Base-by-base conservation (phyloP, 1,140 invertebrate species). In the Drosophila neocordata region DNA sequence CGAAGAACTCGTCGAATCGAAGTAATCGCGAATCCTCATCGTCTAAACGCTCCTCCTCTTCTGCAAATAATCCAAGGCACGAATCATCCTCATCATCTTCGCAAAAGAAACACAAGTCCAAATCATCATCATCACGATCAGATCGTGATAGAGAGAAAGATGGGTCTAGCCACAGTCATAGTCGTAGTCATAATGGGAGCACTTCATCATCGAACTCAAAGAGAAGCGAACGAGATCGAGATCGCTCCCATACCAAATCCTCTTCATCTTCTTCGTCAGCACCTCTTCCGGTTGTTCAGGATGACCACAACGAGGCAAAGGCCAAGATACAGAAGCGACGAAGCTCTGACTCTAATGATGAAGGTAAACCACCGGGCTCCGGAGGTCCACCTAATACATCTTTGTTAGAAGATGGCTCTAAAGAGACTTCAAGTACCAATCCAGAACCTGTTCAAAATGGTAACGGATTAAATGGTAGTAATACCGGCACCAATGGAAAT, bases 331-430 rank as follows among this genome's bases (percentile, higher is more conserved):
- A 70, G 0, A 72, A 90, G 24, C 77, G 88, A 1, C 66, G 77
- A 11, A 85, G 85, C 41, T 81, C 81, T 0, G 90, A 91, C 61
- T 91, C 90, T 0, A 91, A 91, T 64, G 90, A 91, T 70, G 90
- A 90, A 37, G 83, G 84, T 0, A 90, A 77, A 57, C 71, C 75
- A 5, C 73, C 75, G 0, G 60, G 71, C 7, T 55, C 63, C 4
- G 65, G 60, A 1, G 69, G 69, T 22, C 18, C 55, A 0, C 8
- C 44, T 0, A 64, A 55, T 1, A 77, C 48, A 37, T 44, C 67
- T 0, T 38, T 34, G 0, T 1, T 65, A n/a, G 79, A 71, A 20
- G 41, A 20, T 48, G 44, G 13, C 34, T 12, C 38, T 2, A 41
- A 51, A 18, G 13, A 48, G 6, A 4, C 41, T 31, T 56, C 27